Evolutionary conservation across 2,797 vertebrate species (phyloP), one percentile per base, ranked within the genome.

Genomic region (Melanogrammus aeglefinus): DNA sequence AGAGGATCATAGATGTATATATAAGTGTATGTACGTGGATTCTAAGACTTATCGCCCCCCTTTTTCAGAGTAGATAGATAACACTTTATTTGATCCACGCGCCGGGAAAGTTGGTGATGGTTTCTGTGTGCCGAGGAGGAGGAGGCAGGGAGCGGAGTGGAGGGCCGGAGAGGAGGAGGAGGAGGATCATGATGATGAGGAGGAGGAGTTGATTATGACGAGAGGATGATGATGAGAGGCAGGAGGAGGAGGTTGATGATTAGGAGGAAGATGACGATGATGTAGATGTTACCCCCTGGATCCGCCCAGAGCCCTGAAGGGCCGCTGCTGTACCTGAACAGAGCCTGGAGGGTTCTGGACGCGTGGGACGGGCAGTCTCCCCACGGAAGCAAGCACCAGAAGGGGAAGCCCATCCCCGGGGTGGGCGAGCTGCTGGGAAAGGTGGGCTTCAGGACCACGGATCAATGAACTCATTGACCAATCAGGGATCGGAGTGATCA

Each of bases 331-430:
- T 97, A 97, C 87, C 91, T 98, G 82, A 93, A n/a, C n/a, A 94
- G 90, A 96, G 94, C 88, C 93, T 96, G 72, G 95, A 1, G 94
- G 35, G 93, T 96, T 44, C 92, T 96, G 13, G 82, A 90, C 21
- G n/a, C 91, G 77, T 98, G 96, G 96, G 88, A 96, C 1, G 96
- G 96, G 9, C 96, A 97, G 88, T 97, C 96, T 83, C 96, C 96
- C 76, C 95, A 9, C 66, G 85, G 77, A n/a, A n/a, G n/a, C n/a
- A 76, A 82, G 77, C 96, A 97, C 81, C 96, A 97, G 89, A 96
- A 94, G 83, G 96, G 96, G 83, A 97, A 97, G 84, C 93, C 95
- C 9, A 85, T 96, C 57, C 94, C 92, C 24, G 86, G 74, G 44
- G 81, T 96, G 66, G 85, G 91, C 80, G 95, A 95, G 2, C 87